Evolutionary conservation across 2,888 invertebrate genomes (phyloP), one percentile per base, ranked within the genome.

Genomic region (Orthosia incerta): DNA sequence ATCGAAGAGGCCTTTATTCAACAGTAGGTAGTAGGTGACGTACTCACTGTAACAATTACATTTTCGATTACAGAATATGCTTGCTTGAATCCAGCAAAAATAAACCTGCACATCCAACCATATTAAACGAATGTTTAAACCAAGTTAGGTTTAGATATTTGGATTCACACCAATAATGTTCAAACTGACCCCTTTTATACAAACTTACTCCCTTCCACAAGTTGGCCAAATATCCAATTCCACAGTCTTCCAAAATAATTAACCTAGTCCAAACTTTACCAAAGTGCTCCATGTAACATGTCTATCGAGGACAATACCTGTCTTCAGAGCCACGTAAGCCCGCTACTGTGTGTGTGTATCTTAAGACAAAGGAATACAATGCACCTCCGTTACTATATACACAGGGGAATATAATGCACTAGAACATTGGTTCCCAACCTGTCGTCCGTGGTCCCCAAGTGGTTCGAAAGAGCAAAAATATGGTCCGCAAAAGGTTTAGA

Each of bases 301-400:
- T 76, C 16, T 57, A 23, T 18, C 45, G 15, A 2, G 13, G 2
- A 26, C 61, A 45, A n/a, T 60, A 18, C 18, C 50, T 57, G 69
- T 55, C 69, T 61, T 45, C n/a, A 55, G 53, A 74, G 16, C 4
- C n/a, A 26, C 48, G 20, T 60, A 53, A 68, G 53, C 18, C 26
- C 4, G 39, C 68, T 60, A 45, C 4, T 61, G 13, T 26, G 15
- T 69, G 13, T 20, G 4, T 71, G n/a, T 46, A 46, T 31, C 18
- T 51, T 46, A 23, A 51, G 46, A 76, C 69, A 74, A 74, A 76
- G 74, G 48, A 67, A 60, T 23, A 65, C 39, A 56, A 23, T 56
- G 11, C 48, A 50, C 16, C 16, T 3, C 3, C 48, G 23, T 20
- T 39, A 1, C 26, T 18, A n/a, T 50, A 2, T 50, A 18, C 39